phyloP scores from a whole-genome alignment of 1,140 invertebrate genomes.

The Drosophila parvula region DNA sequence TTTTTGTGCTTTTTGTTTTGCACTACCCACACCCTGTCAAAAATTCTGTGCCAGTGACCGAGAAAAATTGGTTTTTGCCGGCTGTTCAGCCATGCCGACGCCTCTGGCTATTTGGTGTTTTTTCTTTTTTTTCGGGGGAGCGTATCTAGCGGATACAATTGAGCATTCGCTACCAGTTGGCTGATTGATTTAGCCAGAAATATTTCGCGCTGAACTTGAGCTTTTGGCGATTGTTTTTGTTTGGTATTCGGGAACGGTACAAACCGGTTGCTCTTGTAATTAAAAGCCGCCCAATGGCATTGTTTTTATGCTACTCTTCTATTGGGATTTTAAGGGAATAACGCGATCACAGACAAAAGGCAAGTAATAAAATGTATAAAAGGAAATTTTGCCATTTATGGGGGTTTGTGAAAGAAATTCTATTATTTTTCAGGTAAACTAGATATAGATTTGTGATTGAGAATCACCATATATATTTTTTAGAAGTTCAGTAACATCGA shows the following conservation, averaged over 20 bases:
- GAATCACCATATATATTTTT: not conserved
- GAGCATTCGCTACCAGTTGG: conserved; percentile 53
- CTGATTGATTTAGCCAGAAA: conserved; percentile 55
- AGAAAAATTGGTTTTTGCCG: conserved; percentile 61
- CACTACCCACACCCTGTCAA: conserved; percentile 62
- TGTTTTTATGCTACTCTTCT: conserved; percentile 25
- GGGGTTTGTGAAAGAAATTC: not conserved
- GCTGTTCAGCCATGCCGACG: conserved; percentile 46
- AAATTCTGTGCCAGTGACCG: conserved; percentile 80
- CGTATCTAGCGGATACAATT: conserved; percentile 59
- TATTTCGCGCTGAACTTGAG: conserved; percentile 61
- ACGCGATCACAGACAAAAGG: conserved; percentile 21
- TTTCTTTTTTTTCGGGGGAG: conserved; percentile 6
- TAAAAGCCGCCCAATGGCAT: conserved; percentile 48
- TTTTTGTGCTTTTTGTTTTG: conserved; percentile 33
- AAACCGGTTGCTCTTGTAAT: conserved; percentile 71
- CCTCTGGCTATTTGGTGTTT: conserved; percentile 25
- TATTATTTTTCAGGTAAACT: not conserved
- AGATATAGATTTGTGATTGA: not conserved
- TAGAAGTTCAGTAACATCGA: not conserved
- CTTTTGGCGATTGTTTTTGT: not conserved
- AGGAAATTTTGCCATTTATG: conserved; percentile 2
- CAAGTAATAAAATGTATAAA: conserved; percentile 11
- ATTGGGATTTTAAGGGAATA: conserved; percentile 2
- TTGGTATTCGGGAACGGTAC: conserved; percentile 46